Percentiles rank a stretch among this genome's conserved stretches.
Conservation (phyloP, 2,888 invertebrate genomes). For the Macroteleia sp. region DNA sequence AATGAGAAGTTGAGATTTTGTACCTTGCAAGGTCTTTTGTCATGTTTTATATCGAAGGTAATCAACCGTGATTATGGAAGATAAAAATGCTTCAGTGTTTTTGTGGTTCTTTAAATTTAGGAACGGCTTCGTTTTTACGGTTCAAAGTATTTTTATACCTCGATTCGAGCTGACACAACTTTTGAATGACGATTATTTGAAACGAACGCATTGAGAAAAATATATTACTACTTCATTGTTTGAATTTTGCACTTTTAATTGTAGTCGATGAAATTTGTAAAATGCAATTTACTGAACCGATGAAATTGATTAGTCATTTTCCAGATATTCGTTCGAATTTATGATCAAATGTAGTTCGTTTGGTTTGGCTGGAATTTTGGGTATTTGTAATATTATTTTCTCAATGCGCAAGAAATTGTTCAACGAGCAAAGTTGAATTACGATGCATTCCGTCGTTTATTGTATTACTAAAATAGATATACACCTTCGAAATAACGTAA, state of each 20-base stretch:
- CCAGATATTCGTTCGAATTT: conserved; percentile 9
- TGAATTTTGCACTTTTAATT: too few species aligned
- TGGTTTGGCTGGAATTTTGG: conserved; percentile 27
- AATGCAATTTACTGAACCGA: too few species aligned
- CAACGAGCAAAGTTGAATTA: conserved; percentile 53
- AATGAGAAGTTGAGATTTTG: conserved; percentile 36
- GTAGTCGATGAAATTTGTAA: background rate
- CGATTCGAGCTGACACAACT: conserved; percentile 24
- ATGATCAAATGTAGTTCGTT: conserved; percentile 1
- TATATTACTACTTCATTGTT: conserved; percentile 7
- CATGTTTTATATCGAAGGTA: conserved; percentile 47
- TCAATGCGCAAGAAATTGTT: conserved; percentile 47
- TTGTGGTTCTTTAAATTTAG: conserved; percentile 22
- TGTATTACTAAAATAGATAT: conserved; percentile 70
- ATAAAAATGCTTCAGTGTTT: conserved; percentile 18
- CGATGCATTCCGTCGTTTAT: conserved; percentile 72
- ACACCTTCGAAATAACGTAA: conserved; percentile 72
- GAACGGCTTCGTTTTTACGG: conserved; percentile 42
- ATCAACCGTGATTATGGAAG: conserved; percentile 5
- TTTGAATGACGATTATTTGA: conserved; percentile 28
- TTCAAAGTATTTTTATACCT: conserved; percentile 52
- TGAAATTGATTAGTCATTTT: too few species aligned
- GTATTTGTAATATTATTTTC: conserved; percentile 51
- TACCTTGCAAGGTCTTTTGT: conserved; percentile 46
- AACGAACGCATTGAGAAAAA: conserved; percentile 19